These are phyloP conservation scores for Genyomyrus donnyi DNA, from an alignment of 2,113 vertebrate genomes.

Conservation along the genomic window DNA sequence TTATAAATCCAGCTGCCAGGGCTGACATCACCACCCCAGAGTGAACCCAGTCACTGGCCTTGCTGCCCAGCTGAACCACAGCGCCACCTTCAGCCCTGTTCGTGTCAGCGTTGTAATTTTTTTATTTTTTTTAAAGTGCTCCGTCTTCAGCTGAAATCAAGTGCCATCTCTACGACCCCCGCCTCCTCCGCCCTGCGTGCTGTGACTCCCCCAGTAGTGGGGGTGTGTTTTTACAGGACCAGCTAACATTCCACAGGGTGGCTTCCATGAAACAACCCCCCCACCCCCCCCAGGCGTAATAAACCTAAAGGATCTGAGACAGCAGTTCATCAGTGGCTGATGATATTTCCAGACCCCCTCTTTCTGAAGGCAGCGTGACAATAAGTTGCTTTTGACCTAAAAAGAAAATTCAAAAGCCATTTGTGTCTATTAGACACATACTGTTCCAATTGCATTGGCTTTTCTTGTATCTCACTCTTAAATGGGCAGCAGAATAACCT, in stretches of 20 bases:
- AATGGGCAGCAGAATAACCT: not conserved
- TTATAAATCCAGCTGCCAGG: not conserved
- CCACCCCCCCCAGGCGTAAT: not conserved
- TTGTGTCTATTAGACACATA: not conserved
- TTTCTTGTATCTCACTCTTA: not conserved
- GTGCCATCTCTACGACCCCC: not conserved
- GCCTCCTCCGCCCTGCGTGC: not conserved
- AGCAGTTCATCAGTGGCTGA: not conserved
- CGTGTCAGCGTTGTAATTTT: not conserved
- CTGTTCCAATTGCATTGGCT: not conserved
- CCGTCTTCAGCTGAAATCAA: not conserved
- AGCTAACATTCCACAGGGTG: not conserved
- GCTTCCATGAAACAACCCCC: not conserved
- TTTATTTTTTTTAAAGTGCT: not conserved
- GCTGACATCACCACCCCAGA: not conserved
- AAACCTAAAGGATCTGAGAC: not conserved
- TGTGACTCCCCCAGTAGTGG: not conserved
- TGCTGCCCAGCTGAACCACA: not conserved
- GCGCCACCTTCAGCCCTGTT: not conserved
- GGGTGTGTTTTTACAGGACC: not conserved
- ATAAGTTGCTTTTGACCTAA: not conserved
- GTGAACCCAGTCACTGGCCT: not conserved
- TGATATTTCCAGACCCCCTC: not conserved
- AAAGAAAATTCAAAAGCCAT: not conserved
- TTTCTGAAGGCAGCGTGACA: not conserved